Conservation (phyloP, 2,888 invertebrate genomes). For the Agonum fuliginosum region DNA sequence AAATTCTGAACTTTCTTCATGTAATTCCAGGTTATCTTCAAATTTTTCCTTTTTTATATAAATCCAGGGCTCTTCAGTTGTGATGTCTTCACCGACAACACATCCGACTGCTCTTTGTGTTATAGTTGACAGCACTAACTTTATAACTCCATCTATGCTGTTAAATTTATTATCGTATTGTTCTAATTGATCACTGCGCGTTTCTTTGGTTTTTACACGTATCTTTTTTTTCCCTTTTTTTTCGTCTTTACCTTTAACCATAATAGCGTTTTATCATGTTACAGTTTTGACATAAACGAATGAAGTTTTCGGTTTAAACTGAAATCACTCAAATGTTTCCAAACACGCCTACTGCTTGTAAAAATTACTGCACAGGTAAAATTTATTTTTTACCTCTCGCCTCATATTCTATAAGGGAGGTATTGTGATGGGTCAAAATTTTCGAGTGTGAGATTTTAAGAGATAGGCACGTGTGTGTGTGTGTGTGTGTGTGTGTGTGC, state of each 20-base stretch:
- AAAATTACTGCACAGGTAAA: no score
- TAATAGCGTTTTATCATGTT: background rate
- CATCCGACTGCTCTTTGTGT: slow-evolving; percentile 80
- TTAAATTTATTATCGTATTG: slow-evolving; percentile 69
- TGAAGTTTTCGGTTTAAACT: no score
- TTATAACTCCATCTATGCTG: slow-evolving; percentile 76
- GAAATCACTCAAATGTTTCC: no score
- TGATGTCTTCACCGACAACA: slow-evolving; percentile 81
- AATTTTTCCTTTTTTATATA: slow-evolving; percentile 78
- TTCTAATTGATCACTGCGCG: background rate
- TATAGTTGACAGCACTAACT: slow-evolving; percentile 74
- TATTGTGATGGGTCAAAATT: no score
- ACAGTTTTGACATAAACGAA: no score
- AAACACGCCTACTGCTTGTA: no score
- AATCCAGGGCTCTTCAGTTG: slow-evolving; percentile 86
- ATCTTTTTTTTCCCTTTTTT: no score
- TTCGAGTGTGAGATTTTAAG: no score
- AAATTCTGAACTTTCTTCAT: slow-evolving; percentile 75
- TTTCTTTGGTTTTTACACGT: slow-evolving; percentile 51
- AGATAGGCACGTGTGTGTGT: no score
- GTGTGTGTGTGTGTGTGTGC: no score
- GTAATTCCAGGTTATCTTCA: slow-evolving; percentile 77
- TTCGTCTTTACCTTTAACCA: background rate
- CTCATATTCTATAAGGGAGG: no score
- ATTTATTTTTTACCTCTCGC: no score